These are phyloP conservation scores for Phoxinus dragarum DNA, from an alignment of 2,797 vertebrate species.

Conservation along the genomic window DNA sequence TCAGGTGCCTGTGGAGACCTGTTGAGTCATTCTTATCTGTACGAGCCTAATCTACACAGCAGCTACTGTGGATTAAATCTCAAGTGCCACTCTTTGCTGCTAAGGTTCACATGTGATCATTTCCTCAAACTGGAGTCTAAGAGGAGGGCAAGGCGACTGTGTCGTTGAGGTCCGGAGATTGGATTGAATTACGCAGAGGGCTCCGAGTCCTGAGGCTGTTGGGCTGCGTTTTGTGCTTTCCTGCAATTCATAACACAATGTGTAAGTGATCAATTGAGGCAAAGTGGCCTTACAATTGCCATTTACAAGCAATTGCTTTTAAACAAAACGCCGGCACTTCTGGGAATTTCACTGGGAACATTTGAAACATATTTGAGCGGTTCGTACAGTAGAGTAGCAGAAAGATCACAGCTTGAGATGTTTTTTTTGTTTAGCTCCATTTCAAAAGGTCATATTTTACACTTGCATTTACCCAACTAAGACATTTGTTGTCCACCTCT, in stretches of 20 bases:
- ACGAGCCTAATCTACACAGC: slow-evolving; percentile 63
- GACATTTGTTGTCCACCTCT: not conserved
- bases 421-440: slow-evolving; percentile 12
- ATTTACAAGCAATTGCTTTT: slow-evolving; percentile 65
- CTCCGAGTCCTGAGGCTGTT: slow-evolving; percentile 16
- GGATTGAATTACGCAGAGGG: slow-evolving; percentile 19
- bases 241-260: slow-evolving; percentile 57
- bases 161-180: slow-evolving; percentile 20
- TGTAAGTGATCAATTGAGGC: slow-evolving; percentile 70
- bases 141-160: not conserved
- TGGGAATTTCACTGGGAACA: slow-evolving; percentile 56
- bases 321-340: slow-evolving; percentile 47
- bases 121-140: slow-evolving; percentile 49
- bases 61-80: slow-evolving; percentile 70
- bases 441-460: slow-evolving; percentile 24
- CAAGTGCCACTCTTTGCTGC: slow-evolving; percentile 60
- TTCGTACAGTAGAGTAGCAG: slow-evolving; percentile 7
- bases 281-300: slow-evolving; percentile 67
- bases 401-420: slow-evolving; percentile 33
- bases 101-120: slow-evolving; percentile 32
- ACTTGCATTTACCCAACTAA: slow-evolving; percentile 1
- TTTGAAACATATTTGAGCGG: slow-evolving; percentile 64
- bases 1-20: slow-evolving; percentile 75
- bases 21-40: slow-evolving; percentile 74
- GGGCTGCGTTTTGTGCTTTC: slow-evolving; percentile 29